Base-by-base conservation (phyloP, 2,888 invertebrate species). In the Hypena proboscidalis region DNA sequence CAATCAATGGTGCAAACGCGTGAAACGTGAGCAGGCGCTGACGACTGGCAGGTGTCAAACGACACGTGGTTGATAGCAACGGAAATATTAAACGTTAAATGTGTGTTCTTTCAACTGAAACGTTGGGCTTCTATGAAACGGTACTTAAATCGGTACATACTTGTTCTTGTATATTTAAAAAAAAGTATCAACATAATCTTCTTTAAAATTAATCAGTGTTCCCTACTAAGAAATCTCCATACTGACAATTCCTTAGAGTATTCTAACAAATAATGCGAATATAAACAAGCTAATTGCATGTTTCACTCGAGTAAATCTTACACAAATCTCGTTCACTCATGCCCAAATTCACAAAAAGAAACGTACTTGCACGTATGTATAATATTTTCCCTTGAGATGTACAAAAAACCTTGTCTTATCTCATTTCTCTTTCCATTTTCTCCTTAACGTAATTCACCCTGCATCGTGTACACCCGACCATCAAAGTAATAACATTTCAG, bases 401-500 rank as follows among this genome's bases (percentile, higher is more conserved):
- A 25, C 5, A 8, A 29, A 37, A 46, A 33, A n/a, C n/a, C n/a
- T n/a, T n/a, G n/a, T 15, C 14, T 10, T 15, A 27, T 45, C 46
- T 44, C 30, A 7, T 45, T 23, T 33, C 49, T 13, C 26, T 13
- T n/a, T 51, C 23, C 26, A 55, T 41, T 45, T 46, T 34, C 38
- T 30, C 13, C 10, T 17, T 41, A 45, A 48, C 43, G 38, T 47
- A 41, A 51, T 62, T 49, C 42, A 39, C 35, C 37, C 34, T 36
- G 17, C 30, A 22, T 19, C 19, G 22, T 11, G 27, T 13, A 35
- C 11, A 20, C 11, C 6, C 43, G 7, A 17, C 47, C 43, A 20
- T 43, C 30, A 43, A 39, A 63, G 56, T 59, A 59, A 59, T 59
- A 54, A 59, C 30, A 59, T 59, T 55, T 55, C 15, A 20, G 25